Base-by-base conservation (phyloP, 2,113 vertebrate species). In the Polypterus senegalus region DNA sequence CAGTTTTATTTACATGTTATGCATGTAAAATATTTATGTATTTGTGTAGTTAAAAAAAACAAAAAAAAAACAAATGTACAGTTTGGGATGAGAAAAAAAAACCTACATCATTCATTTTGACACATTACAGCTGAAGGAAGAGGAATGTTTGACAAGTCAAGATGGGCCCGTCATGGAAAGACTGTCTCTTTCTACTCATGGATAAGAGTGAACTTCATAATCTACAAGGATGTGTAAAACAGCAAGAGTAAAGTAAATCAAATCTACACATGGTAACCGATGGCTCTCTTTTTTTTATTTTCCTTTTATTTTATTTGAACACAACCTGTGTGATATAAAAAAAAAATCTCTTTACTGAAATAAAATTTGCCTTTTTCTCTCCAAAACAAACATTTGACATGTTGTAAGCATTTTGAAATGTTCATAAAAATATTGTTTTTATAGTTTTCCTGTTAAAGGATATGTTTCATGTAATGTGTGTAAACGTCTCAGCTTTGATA, bases 91-190 rank as follows among this genome's bases (percentile, higher is more conserved):
- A 81, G 83, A 92, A 87, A 97, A 89, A 89, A 97, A 97, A 98
- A 89, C 85, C 92, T 92, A 92, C 96, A 94, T 91, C 93, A 97
- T 93, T 87, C 97, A 81, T 98, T 97, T 93, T 97, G 89, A 94
- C 90, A 96, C 93, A 83, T 97, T 98, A 94, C 94, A 98, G 96
- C 92, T 97, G 79, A 92, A 87, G 86, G 88, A 91, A 92, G 93
- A 92, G 89, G 87, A 91, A 77, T 87, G 78, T 81, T 88, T 71
- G 83, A 79, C 83, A 86, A 82, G 82, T 84, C 81, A 85, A 79
- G 81, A 81, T 76, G 78, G 77, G 76, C 71, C 83, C 84, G 86
- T 89, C 82, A 82, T 79, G 82, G 77, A 76, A 71, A 76, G 74
- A 80, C 88, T 70, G 47, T 86, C 83, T 85, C 83, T 90, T 85